Base-by-base conservation (phyloP, 2,113 vertebrate genomes). In the Lethenteron reissneri region DNA sequence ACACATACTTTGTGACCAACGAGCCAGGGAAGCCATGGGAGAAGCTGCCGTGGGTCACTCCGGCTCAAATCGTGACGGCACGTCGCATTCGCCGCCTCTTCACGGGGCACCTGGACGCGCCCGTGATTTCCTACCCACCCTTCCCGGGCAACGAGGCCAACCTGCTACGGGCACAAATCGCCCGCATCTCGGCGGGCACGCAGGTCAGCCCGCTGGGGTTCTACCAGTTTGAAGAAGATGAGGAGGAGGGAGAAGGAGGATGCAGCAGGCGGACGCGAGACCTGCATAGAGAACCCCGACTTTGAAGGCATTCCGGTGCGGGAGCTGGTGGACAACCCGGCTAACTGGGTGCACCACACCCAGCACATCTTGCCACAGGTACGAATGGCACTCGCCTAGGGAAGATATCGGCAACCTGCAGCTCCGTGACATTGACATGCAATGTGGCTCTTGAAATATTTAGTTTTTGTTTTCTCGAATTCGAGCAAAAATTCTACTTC, bases 131-230 rank as follows among this genome's bases (percentile, higher is more conserved):
- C 76, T 92, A 87, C 72, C 94, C 90, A 2, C 88, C 88, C 15
- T 99, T 95, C 77, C 88, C 87, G 7, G 92, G 94, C 56, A 88
- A 86, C 10, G 94, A 99, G 77, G 78, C 82, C 74, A 90, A 91
- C 77, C 95, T 94, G 72, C 78, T 99, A 73, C 80, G 94, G 2
- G 87, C 90, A 12, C 92, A 95, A 77, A 89, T 99, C 12, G 88
- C 92, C 70, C 85, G 92, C 1, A 95, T 99, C 79, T 95, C 91
- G 56, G 91, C 88, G 2, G 85, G 84, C 10, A 89, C 94, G 1
- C 91, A 92, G 0, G 76, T 97, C 75, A 92, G 91, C 74, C 94
- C 92, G 12, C 77, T 84, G 71, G 88, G 90, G 8, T 95, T 85
- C 77, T 99, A 87, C 72, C 86, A 87, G 73, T 83, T 86, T 72